These are phyloP conservation scores for Ceratotherium simum DNA, from an alignment of 2,113 vertebrate species.

Conservation along the genomic window DNA sequence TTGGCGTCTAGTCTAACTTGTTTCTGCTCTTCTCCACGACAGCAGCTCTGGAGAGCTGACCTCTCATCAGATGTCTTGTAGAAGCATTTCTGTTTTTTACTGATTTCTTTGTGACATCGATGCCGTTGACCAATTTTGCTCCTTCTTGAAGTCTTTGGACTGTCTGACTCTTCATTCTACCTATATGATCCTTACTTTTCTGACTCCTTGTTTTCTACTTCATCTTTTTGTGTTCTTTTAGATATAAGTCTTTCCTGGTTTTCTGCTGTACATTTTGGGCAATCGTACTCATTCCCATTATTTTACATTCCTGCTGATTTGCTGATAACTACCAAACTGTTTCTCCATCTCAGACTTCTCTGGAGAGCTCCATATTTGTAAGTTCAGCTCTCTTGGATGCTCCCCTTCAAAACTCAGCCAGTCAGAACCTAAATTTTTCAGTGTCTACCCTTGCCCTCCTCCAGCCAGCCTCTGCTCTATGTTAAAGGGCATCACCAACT, in stretches of 20 bases:
- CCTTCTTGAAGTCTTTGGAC: background rate
- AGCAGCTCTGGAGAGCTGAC: background rate
- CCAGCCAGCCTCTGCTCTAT: background rate
- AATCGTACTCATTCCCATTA: background rate
- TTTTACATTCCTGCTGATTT: slow-evolving; percentile 40
- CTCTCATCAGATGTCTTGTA: background rate
- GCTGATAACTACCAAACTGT: background rate
- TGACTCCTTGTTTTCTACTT: background rate
- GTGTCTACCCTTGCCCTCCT: background rate
- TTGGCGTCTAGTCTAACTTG: background rate
- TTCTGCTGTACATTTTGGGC: background rate
- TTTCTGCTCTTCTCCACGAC: background rate
- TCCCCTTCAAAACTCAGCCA: background rate
- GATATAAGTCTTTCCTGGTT: background rate
- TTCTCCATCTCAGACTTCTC: background rate
- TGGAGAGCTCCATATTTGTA: background rate
- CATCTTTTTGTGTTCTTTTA: background rate
- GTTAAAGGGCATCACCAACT: background rate
- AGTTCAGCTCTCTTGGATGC: background rate
- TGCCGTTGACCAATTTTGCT: background rate
- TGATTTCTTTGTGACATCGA: background rate
- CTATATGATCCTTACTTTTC: background rate
- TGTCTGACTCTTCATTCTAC: slow-evolving; percentile 24
- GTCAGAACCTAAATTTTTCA: background rate
- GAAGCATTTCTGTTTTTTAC: background rate